Evolutionary conservation across 2,113 vertebrate species (phyloP).

Genomic region (Gopherus evgoodei): DNA sequence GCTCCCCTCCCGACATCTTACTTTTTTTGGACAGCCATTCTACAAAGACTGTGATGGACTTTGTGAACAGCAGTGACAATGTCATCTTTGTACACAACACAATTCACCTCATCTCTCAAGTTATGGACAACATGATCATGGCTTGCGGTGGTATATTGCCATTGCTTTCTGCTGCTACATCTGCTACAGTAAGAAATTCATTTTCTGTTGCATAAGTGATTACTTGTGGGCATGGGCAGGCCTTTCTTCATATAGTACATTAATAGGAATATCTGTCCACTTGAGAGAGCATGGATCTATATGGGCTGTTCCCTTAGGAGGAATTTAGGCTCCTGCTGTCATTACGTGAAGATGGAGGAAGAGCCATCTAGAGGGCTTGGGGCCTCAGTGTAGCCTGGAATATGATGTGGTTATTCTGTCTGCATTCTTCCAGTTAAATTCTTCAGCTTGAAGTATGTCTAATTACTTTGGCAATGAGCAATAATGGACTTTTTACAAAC

Average conservation of each 20-base stretch:
- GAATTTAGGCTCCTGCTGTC: background rate
- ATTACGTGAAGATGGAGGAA: background rate
- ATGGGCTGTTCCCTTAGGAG: background rate
- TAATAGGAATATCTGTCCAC: background rate
- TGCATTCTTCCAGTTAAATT: background rate
- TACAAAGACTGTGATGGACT: constrained; percentile 97
- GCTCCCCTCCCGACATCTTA: background rate
- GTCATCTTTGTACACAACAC: constrained; percentile 98
- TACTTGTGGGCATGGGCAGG: background rate
- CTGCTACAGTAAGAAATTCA: constrained; percentile 88
- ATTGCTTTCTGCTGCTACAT: constrained; percentile 96
- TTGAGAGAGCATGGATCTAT: fast-evolving
- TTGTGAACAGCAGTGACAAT: constrained; percentile 98
- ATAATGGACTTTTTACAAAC: background rate
- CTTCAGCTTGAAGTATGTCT: background rate
- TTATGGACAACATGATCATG: constrained; percentile 99
- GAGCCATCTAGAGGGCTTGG: background rate
- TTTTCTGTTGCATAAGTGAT: background rate
- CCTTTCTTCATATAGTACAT: background rate
- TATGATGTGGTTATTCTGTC: constrained; percentile 6
- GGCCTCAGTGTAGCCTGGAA: background rate
- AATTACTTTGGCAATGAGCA: background rate
- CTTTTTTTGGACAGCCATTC: constrained; percentile 87
- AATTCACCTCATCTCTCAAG: constrained; percentile 96
- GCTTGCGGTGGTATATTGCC: constrained; percentile 97